A percentile compares a stretch with the other conserved stretches of the same genome.
Conservation (phyloP, 2,113 vertebrate genomes). For the Thalassarche chlororhynchos region DNA sequence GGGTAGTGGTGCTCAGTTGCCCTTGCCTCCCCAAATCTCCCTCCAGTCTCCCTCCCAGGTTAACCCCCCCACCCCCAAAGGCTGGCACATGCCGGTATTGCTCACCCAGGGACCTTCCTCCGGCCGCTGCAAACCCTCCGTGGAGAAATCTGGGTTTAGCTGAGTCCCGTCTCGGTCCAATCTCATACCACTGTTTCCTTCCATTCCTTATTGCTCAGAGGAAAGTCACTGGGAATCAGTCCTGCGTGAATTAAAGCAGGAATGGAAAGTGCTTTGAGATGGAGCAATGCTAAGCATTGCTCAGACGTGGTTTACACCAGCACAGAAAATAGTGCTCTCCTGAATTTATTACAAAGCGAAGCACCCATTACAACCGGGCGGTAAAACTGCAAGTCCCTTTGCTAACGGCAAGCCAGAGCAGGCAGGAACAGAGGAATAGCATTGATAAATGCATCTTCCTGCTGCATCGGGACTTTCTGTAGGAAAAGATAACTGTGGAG, state of each 20-base stretch:
- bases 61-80: no score
- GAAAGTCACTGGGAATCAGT: neutral
- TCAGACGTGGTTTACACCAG: neutral
- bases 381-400: neutral
- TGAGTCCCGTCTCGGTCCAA: fast-evolving
- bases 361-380: fast-evolving
- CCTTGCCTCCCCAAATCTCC: neutral
- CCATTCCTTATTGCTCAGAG: neutral
- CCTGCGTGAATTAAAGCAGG: neutral
- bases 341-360: neutral
- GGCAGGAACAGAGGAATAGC: fast-evolving
- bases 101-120: neutral
- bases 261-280: neutral
- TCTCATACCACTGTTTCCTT: neutral
- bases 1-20: neutral
- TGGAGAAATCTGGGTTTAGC: neutral
- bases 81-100: fast-evolving
- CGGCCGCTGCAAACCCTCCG: fast-evolving
- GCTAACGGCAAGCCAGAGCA: neutral
- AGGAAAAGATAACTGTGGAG: neutral
- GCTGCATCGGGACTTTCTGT: neutral
- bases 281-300: neutral
- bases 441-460: neutral
- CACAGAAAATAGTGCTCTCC: neutral
- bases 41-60: neutral